Evolutionary conservation across 1,140 invertebrate genomes (phyloP).

Genomic region (Helicoverpa armigera): DNA sequence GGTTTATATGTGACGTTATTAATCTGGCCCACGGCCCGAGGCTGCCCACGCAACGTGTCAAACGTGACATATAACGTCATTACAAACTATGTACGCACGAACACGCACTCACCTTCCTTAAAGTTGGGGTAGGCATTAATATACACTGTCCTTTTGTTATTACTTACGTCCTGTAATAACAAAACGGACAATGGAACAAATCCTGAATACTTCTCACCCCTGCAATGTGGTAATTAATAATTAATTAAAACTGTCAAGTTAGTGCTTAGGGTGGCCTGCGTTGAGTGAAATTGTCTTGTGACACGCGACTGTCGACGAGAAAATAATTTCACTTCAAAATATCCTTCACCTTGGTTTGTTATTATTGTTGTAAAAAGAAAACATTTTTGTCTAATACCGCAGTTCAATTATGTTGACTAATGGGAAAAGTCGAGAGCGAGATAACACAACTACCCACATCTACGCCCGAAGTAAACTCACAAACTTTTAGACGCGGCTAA

Average conservation of each 20-base stretch:
- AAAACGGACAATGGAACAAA: conserved; percentile 16
- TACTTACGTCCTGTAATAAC: conserved; percentile 4
- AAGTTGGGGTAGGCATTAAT: conserved; percentile 19
- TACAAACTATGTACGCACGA: conserved; percentile 63
- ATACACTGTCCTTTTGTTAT: background rate
- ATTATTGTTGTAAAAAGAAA: background rate
- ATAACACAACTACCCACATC: conserved; percentile 20
- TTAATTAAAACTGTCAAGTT: conserved; percentile 43
- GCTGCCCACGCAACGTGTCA: conserved; percentile 61
- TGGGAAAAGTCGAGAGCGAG: background rate
- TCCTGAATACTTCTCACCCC: conserved; percentile 17
- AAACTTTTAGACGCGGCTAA: background rate
- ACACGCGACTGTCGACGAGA: conserved; percentile 2
- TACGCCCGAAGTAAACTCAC: conserved; percentile 8
- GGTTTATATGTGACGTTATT: conserved; percentile 66
- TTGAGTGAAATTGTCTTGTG: conserved; percentile 8
- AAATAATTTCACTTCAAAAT: background rate
- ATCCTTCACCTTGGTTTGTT: background rate
- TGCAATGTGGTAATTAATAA: conserved; percentile 38
- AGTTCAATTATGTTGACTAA: background rate
- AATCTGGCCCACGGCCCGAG: conserved; percentile 61
- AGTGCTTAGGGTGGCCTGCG: conserved; percentile 16
- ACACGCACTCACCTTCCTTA: conserved; percentile 31
- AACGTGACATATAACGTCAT: conserved; percentile 77
- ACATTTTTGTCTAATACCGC: background rate